A percentile compares a stretch with the other conserved stretches of the same genome.
Evolutionary conservation across 2,888 invertebrate genomes (phyloP).

Genomic region (Maniola hyperantus): DNA sequence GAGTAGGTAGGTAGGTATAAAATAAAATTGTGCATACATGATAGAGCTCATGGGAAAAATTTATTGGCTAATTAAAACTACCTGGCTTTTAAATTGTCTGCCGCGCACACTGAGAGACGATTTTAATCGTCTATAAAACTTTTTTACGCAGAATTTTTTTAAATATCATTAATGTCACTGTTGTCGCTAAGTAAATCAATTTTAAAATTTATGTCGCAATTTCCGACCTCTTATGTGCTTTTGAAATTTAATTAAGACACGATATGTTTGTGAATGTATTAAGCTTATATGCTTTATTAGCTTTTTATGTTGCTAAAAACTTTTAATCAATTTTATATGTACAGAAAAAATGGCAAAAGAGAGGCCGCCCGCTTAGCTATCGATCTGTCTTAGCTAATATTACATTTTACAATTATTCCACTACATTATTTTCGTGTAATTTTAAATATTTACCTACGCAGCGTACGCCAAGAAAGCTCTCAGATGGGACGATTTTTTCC

Average conservation of each 20-base stretch:
- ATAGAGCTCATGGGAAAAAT: conserved; percentile 9
- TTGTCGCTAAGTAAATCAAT: conserved; percentile 27
- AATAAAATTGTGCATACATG: background rate
- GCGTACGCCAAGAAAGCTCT: too few relatives aligned
- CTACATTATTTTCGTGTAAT: too few relatives aligned
- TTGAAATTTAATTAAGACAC: conserved; percentile 25
- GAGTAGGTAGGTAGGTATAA: too few relatives aligned
- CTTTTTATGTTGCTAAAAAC: background rate
- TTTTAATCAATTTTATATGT: background rate
- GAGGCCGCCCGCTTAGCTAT: background rate
- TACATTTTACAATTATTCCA: too few relatives aligned
- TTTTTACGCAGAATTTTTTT: conserved; percentile 24
- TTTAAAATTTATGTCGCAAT: conserved; percentile 26
- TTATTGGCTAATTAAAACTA: conserved; percentile 16
- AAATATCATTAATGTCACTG: conserved; percentile 23
- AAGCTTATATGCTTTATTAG: background rate
- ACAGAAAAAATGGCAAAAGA: conserved; percentile 1
- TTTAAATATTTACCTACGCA: too few relatives aligned
- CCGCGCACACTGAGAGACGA: conserved; percentile 1
- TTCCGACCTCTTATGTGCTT: conserved; percentile 24
- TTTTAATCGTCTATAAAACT: conserved; percentile 20
- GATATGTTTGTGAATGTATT: conserved; percentile 1
- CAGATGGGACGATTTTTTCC: too few relatives aligned
- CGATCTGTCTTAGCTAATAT: background rate
- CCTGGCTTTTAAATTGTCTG: conserved; percentile 12